Evolutionary conservation across 2,797 vertebrate species (phyloP), one percentile per base, ranked within the genome.

Genomic region (Myotis daubentonii): DNA sequence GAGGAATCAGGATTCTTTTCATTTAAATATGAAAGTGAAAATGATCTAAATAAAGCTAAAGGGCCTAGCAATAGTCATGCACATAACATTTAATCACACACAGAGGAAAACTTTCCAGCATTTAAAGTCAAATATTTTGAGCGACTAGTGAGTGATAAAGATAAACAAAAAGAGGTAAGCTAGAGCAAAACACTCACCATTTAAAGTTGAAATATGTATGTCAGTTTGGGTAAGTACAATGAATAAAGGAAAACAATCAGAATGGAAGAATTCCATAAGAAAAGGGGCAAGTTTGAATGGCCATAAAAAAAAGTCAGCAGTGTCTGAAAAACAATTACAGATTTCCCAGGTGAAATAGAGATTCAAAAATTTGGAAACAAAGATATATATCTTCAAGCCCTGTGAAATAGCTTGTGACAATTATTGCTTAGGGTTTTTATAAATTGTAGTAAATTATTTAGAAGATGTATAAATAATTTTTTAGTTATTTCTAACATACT

Each of bases 371-470:
- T 66, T 51, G 25, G 57, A 81, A 85, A 47, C 25, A 36, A 33
- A 28, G 13, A 19, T 38, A 47, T 5, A 53, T 49, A 30, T 15
- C 12, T 68, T 23, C 49, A 81, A 66, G 4, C 5, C 22, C 38
- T 70, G 36, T 75, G 36, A 93, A 93, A 44, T 70, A 30, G 5
- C 57, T 82, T 57, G 0, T 41, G 60, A 68, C 81, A 47, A 30
- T 57, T 86, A 53, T 23, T n/a, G 6, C 51, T 57, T 47, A 80
- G 8, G 12, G 10, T 11, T 94, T 74, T 89, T 66, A 78, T 17
- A 83, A 87, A 70, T 87, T 92, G 7, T 82, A 85, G 17, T 13
- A 57, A 66, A 66, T 75, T 44, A 86, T 66, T 93, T 65, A 80
- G 30, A 74, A 33, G 20, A 20, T 28, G 74, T 23, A 9, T 84